Percentiles rank a stretch among this genome's conserved stretches.
Conservation (phyloP, 2,113 vertebrate species). For the Neolamprologus caudopunctatus region DNA sequence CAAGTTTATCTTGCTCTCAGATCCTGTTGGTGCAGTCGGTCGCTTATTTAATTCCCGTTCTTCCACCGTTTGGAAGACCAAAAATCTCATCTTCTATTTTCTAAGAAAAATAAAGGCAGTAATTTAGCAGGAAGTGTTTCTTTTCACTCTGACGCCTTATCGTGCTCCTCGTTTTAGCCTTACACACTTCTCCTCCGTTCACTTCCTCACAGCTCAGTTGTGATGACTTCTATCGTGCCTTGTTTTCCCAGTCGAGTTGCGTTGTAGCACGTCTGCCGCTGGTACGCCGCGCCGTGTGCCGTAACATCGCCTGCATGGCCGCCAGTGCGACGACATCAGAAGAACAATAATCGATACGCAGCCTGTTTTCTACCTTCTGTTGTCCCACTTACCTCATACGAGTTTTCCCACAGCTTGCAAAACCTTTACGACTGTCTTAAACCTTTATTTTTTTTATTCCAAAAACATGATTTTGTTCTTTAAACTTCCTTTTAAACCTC, state of each 20-base stretch:
- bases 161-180: constrained; percentile 28
- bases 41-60: not conserved
- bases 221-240: constrained; percentile 51
- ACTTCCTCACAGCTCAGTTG: constrained; percentile 15
- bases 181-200: not conserved
- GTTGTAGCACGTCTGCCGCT: not conserved
- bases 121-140: not conserved
- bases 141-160: constrained; percentile 36
- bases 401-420: not conserved
- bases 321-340: not conserved
- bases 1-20: not conserved
- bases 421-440: not conserved
- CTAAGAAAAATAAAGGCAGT: not conserved
- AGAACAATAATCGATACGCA: not conserved
- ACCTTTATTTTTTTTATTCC: constrained; percentile 18
- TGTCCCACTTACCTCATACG: not conserved
- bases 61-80: not conserved
- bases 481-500: not conserved
- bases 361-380: not conserved
- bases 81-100: not conserved
- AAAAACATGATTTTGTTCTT: not conserved
- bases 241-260: constrained; percentile 33
- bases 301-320: not conserved
- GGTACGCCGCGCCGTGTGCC: not conserved
- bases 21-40: not conserved